Percentiles rank a stretch among this genome's conserved stretches.
Conservation (phyloP, 2,113 vertebrate species). For the Paradoxurus hermaphroditus region DNA sequence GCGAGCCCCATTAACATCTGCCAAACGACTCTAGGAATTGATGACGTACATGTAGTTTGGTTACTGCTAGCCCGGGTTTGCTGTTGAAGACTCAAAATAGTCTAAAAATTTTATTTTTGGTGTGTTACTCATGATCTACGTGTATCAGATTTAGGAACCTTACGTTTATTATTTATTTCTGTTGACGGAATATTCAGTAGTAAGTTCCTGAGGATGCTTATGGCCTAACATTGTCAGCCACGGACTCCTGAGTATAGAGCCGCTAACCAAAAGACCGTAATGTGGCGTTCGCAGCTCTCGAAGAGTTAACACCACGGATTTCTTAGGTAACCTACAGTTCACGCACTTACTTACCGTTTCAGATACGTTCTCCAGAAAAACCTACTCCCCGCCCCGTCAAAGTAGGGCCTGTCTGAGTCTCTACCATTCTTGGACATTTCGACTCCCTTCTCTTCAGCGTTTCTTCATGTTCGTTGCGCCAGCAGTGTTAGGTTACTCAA, state of each 20-base stretch:
- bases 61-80: background rate
- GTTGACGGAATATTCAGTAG: background rate
- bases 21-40: background rate
- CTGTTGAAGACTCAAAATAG: background rate
- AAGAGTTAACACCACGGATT: rapidly evolving
- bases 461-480: background rate
- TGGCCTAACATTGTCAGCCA: background rate
- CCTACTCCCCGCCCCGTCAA: background rate
- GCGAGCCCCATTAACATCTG: background rate
- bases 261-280: background rate
- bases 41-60: background rate
- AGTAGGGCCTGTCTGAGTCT: background rate
- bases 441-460: background rate
- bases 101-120: background rate
- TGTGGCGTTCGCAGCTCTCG: background rate
- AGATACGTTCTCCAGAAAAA: rapidly evolving
- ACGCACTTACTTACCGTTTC: background rate
- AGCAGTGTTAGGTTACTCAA: background rate
- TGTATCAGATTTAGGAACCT: background rate
- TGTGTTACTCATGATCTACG: background rate
- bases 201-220: background rate
- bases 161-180: background rate
- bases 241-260: background rate
- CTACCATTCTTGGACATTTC: background rate
- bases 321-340: background rate